Evolutionary conservation across 92 coral and sea anemone genomes (phyloP).

Genomic region (Epizoanthus rinbou): DNA sequence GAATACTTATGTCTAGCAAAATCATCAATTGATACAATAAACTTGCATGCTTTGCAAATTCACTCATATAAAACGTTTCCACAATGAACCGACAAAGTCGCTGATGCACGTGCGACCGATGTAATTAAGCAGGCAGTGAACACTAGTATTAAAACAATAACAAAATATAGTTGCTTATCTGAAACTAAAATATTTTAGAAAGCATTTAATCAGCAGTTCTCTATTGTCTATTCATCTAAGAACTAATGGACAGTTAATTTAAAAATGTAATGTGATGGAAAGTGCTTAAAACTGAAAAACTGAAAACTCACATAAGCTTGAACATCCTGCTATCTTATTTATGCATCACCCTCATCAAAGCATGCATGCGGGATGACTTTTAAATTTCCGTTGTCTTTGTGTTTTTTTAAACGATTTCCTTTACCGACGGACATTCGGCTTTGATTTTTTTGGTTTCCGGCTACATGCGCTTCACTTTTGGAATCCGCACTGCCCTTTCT

Average conservation of each 20-base stretch:
- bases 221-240: no score
- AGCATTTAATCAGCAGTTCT: no score
- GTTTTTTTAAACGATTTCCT: neutral
- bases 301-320: no score
- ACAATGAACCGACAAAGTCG: neutral
- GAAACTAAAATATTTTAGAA: no score
- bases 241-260: no score
- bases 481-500: no score
- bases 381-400: constrained; percentile 22
- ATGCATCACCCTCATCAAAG: constrained; percentile 6
- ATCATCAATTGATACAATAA: neutral
- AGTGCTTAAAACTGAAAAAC: neutral
- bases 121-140: no score
- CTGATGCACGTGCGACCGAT: no score
- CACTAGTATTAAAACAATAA: no score
- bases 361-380: neutral
- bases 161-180: no score
- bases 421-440: constrained; percentile 17
- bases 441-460: neutral
- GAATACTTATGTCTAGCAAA: neutral
- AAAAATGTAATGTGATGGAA: no score
- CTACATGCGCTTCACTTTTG: no score
- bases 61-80: neutral
- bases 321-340: neutral
- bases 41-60: neutral